A percentile compares a stretch with the other conserved stretches of the same genome.
Conservation (phyloP, 2,888 invertebrate species). For the Polydrusus tereticollis region DNA sequence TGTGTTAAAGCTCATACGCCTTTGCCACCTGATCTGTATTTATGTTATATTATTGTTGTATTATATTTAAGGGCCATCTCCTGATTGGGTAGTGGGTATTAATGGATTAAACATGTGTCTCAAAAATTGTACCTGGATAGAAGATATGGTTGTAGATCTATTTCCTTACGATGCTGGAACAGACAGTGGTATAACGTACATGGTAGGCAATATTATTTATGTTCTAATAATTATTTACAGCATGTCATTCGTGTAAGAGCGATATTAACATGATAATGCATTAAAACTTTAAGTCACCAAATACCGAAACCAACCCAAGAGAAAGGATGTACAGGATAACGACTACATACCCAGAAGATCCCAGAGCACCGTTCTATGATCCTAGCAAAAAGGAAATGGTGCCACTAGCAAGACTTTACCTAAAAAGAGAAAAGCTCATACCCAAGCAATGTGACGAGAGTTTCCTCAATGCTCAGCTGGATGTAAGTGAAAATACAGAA, state of each 20-base stretch:
- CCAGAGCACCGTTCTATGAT: constrained; percentile 93
- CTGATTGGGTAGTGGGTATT: constrained; percentile 98
- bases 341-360: constrained; percentile 90
- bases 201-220: constrained; percentile 71
- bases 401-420: constrained; percentile 86
- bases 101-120: constrained; percentile 89
- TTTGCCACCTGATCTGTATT: no score
- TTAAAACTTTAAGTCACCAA: constrained; percentile 75
- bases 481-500: constrained; percentile 78
- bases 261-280: no score
- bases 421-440: constrained; percentile 81
- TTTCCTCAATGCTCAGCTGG: constrained; percentile 72
- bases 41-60: not conserved
- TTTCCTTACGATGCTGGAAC: constrained; percentile 97
- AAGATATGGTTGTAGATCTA: constrained; percentile 84
- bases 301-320: constrained; percentile 81
- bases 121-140: constrained; percentile 92
- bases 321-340: constrained; percentile 92
- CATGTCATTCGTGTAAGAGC: no score
- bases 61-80: constrained; percentile 84
- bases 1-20: no score
- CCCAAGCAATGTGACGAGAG: constrained; percentile 81
- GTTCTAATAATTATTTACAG: no score
- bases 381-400: constrained; percentile 76
- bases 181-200: constrained; percentile 91